A percentile compares a stretch with the other conserved stretches of the same genome.
Evolutionary conservation across 1,140 invertebrate species (phyloP).

Genomic region (Scylla paramamosain): DNA sequence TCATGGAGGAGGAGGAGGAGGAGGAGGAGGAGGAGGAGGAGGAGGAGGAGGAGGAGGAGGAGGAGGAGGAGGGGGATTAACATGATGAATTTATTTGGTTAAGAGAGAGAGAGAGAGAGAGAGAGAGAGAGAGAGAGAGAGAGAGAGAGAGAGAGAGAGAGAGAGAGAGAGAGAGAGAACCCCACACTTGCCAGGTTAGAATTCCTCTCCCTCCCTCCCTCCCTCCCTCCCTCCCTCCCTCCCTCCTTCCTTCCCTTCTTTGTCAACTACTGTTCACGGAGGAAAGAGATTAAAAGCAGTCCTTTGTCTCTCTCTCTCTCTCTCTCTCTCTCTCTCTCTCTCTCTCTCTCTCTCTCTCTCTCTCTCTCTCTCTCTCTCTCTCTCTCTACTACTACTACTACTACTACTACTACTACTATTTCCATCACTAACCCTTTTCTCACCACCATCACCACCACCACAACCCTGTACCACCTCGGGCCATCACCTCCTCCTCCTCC

Average conservation of each 20-base stretch:
- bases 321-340: conserved; percentile 28
- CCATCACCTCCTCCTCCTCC: not conserved
- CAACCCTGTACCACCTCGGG: not conserved
- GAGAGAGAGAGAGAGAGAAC: not conserved
- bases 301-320: not conserved
- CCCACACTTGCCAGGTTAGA: not conserved
- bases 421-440: not conserved
- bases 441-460: not conserved
- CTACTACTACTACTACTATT: no score
- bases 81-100: not conserved
- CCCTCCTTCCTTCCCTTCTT: not conserved
- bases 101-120: not conserved
- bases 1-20: not conserved
- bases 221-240: not conserved
- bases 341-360: conserved; percentile 34
- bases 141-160: not conserved
- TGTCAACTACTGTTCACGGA: not conserved
- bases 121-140: not conserved
- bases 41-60: not conserved
- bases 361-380: conserved; percentile 53
- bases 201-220: not conserved
- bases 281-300: no score
- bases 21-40: not conserved
- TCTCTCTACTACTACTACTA: not conserved
- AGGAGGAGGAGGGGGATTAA: not conserved